These are phyloP conservation scores for Sialia sialis DNA, from an alignment of 2,113 vertebrate species.

Conservation along the genomic window DNA sequence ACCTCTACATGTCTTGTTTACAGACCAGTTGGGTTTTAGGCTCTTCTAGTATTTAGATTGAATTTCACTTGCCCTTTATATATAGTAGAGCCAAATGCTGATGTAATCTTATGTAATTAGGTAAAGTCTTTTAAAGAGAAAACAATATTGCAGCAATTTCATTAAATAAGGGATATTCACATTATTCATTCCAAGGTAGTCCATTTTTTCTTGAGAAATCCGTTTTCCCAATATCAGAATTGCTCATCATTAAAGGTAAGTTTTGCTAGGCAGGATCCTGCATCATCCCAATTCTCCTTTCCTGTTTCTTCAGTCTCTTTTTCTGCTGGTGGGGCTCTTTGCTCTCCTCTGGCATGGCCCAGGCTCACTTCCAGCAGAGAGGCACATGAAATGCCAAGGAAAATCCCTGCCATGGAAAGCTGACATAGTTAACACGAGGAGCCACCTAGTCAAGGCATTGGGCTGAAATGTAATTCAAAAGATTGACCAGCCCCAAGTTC, in stretches of 20 bases:
- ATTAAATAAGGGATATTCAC: neutral
- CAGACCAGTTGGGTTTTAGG: constrained; percentile 7
- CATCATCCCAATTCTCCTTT: neutral
- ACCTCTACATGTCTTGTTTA: neutral
- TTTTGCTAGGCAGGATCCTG: neutral
- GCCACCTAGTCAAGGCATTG: neutral
- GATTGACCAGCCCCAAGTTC: neutral
- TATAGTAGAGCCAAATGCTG: neutral
- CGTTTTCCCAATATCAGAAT: neutral
- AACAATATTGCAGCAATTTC: neutral
- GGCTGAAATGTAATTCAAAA: neutral
- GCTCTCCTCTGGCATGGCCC: neutral
- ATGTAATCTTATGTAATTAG: neutral
- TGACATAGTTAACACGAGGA: neutral
- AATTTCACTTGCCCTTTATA: neutral
- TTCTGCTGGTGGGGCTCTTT: neutral
- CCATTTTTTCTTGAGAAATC: neutral
- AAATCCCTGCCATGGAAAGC: neutral
- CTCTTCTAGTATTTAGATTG: neutral
- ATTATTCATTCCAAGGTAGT: neutral
- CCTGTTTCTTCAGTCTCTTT: neutral
- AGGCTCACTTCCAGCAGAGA: neutral
- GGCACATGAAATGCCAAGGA: rapidly evolving
- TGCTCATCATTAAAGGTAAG: neutral
- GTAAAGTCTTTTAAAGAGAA: neutral